These are phyloP conservation scores for Macropodus opercularis DNA, from an alignment of 2,797 vertebrate genomes.

Conservation along the genomic window DNA sequence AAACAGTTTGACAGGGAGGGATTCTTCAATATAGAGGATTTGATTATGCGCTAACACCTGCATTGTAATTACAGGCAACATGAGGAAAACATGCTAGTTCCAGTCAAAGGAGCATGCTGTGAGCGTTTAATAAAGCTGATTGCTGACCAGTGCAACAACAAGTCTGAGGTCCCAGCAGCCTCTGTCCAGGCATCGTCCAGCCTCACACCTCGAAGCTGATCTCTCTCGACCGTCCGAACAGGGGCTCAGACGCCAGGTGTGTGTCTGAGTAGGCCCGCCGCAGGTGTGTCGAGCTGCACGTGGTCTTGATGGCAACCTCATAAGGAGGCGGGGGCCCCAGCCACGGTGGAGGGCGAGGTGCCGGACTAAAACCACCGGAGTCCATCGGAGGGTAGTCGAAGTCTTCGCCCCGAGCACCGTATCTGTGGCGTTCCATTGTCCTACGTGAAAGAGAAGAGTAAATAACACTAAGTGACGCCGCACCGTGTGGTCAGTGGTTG, in stretches of 20 bases:
- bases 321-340: conserved; percentile 80
- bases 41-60: conserved; percentile 1
- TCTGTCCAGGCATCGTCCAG: not conserved
- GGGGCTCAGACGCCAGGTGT: conserved; percentile 80
- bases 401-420: conserved; percentile 71
- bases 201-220: conserved; percentile 86
- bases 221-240: conserved; percentile 83
- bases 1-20: too few relatives aligned
- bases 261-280: conserved; percentile 85
- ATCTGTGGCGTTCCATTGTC: conserved; percentile 78
- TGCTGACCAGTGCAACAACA: not conserved
- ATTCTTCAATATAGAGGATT: conserved; percentile 1
- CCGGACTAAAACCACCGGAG: conserved; percentile 74
- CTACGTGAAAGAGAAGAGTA: conserved; percentile 46
- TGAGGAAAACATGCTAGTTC: conserved; percentile 51
- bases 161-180: not conserved
- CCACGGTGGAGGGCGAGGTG: conserved; percentile 75
- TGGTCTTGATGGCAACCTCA: conserved; percentile 86
- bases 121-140: conserved; percentile 22
- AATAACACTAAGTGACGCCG: too few relatives aligned
- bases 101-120: conserved; percentile 53
- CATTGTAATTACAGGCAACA: conserved; percentile 19
- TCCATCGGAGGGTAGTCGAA: conserved; percentile 86
- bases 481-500: too few relatives aligned
- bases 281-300: conserved; percentile 83